Percentiles rank a stretch among this genome's conserved stretches.
Conservation (phyloP, 2,888 invertebrate species). For the Acrobeloides nanus region DNA sequence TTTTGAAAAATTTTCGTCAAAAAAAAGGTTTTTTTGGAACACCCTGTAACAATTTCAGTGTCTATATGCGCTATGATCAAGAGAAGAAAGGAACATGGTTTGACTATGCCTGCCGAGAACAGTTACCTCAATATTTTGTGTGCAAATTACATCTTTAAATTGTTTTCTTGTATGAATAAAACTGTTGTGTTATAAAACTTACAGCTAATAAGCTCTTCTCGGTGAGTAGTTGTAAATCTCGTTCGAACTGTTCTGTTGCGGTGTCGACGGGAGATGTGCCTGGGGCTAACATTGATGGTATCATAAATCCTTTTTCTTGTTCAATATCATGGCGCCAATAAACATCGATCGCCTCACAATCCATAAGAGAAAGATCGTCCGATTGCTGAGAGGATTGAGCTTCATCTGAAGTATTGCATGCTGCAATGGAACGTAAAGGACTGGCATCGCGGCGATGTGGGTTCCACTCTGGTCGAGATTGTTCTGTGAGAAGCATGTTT, state of each 20-base stretch:
- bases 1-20: too few relatives aligned
- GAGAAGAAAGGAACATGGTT: slow-evolving; percentile 50
- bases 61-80: slow-evolving; percentile 49
- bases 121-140: slow-evolving; percentile 46
- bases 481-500: slow-evolving; percentile 26
- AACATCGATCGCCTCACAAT: slow-evolving; percentile 51
- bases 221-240: slow-evolving; percentile 41
- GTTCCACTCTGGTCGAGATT: neutral
- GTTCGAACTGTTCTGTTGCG: slow-evolving; percentile 33
- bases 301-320: slow-evolving; percentile 31
- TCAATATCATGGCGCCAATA: slow-evolving; percentile 52
- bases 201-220: slow-evolving; percentile 35
- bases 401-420: too few relatives aligned
- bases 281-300: too few relatives aligned
- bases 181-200: slow-evolving; percentile 8
- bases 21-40: too few relatives aligned
- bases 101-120: slow-evolving; percentile 44
- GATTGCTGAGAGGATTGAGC: neutral
- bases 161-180: neutral
- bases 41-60: too few relatives aligned
- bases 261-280: slow-evolving; percentile 2
- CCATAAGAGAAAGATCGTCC: slow-evolving; percentile 27
- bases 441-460: neutral
- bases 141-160: slow-evolving; percentile 28
- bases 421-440: slow-evolving; percentile 4